These are phyloP conservation scores for Pollenia angustigena DNA, from an alignment of 2,888 invertebrate species.

Conservation along the genomic window DNA sequence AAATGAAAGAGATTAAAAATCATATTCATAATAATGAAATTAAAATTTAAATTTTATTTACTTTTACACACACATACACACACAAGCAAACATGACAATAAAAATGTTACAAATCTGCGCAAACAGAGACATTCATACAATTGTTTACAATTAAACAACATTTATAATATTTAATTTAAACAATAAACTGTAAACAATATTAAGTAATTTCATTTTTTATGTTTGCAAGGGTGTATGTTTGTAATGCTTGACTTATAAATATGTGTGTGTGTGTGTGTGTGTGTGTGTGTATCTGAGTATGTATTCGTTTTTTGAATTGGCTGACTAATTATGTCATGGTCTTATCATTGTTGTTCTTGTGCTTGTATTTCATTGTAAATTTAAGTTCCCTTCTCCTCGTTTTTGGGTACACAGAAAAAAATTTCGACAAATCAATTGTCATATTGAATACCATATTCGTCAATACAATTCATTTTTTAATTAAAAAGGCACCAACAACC, in stretches of 20 bases:
- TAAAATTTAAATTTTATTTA: slow-evolving; percentile 1
- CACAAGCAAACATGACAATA: not conserved
- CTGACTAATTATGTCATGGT: slow-evolving; percentile 55
- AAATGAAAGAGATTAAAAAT: slow-evolving; percentile 3
- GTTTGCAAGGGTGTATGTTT: not conserved
- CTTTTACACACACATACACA: not conserved
- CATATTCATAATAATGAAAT: not conserved
- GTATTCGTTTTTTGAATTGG: not conserved
- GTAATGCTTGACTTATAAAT: not conserved
- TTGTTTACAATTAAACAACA: slow-evolving; percentile 44
- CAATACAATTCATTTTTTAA: too few species aligned
- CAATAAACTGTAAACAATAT: slow-evolving; percentile 39
- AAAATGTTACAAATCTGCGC: not conserved
- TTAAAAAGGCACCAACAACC: too few species aligned
- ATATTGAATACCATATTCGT: too few species aligned
- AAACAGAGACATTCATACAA: not conserved
- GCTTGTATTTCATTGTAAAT: not conserved
- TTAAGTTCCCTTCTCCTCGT: not conserved
- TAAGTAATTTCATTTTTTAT: slow-evolving; percentile 22
- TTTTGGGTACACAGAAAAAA: too few species aligned
- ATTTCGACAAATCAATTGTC: too few species aligned
- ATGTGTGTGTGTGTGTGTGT: not conserved
- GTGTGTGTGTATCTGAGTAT: not conserved
- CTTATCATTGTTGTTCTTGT: slow-evolving; percentile 19
- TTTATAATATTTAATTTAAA: slow-evolving; percentile 45